Percentiles rank a stretch among this genome's conserved stretches.
phyloP scores from a whole-genome alignment of 2,888 invertebrate species.

The Plusia festucae region DNA sequence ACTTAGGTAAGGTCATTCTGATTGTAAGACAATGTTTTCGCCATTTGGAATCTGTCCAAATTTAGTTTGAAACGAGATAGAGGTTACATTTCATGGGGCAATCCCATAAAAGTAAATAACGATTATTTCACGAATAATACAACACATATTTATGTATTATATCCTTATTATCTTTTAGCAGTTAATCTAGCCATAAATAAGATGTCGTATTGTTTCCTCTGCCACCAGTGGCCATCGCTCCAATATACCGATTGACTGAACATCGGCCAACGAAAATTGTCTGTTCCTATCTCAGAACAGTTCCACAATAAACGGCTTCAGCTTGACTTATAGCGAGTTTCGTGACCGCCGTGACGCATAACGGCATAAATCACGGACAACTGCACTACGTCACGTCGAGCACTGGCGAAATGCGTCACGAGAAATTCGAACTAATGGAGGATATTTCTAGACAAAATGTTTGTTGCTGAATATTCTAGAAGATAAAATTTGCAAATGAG shows the following conservation, averaged over 20 bases:
- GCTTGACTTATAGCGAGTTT: conserved; percentile 6
- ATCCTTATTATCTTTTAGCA: neutral
- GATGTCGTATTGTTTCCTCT: no score
- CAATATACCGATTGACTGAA: conserved; percentile 4
- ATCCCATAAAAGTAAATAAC: neutral
- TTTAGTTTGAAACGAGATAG: conserved; percentile 31
- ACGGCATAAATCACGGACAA: conserved; percentile 6
- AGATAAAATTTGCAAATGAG: neutral
- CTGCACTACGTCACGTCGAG: conserved; percentile 3
- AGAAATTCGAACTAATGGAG: conserved; percentile 7
- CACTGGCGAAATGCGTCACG: neutral
- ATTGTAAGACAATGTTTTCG: conserved; percentile 59
- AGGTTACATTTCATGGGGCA: conserved; percentile 31
- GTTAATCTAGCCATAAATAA: neutral
- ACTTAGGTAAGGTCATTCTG: conserved; percentile 50
- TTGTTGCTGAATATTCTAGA: conserved; percentile 1
- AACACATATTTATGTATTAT: neutral
- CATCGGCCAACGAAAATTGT: neutral
- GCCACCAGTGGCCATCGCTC: neutral
- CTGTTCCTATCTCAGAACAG: neutral
- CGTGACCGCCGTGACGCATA: conserved; percentile 7
- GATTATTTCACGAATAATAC: neutral
- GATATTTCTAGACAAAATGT: conserved; percentile 8
- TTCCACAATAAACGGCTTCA: conserved; percentile 1
- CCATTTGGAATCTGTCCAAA: conserved; percentile 55